Percentiles rank a stretch among this genome's conserved stretches.
These are phyloP conservation scores for Tenodera sinensis DNA, from an alignment of 2,888 invertebrate genomes.

Conservation along the genomic window DNA sequence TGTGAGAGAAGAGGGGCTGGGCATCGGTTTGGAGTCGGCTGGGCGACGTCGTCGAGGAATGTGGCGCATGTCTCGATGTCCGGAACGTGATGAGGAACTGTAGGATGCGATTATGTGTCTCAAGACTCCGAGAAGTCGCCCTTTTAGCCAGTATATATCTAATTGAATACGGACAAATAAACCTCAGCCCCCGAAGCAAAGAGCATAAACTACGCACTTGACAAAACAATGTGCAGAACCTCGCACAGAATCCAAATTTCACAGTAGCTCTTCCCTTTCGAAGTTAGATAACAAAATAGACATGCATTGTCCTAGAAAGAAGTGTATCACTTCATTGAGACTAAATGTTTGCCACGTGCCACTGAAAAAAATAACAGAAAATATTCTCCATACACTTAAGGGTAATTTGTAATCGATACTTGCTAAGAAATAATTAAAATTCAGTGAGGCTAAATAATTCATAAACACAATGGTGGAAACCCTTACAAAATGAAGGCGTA, in stretches of 20 bases:
- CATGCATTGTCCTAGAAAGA: background rate
- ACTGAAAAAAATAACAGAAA: no score
- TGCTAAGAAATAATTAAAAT: no score
- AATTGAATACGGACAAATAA: background rate
- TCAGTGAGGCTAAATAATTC: no score
- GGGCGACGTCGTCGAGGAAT: background rate
- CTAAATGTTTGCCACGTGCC: no score
- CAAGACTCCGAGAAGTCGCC: background rate
- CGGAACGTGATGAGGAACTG: constrained; percentile 11
- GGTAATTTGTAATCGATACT: no score
- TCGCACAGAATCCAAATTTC: background rate
- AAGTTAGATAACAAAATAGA: background rate
- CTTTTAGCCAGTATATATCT: background rate
- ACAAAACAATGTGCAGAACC: background rate
- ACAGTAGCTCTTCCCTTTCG: background rate
- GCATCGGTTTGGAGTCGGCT: background rate
- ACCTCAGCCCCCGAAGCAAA: background rate
- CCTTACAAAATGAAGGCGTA: no score
- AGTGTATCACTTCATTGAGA: no score
- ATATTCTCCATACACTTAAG: no score
- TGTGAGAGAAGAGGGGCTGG: background rate
- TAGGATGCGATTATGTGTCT: background rate
- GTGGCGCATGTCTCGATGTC: background rate
- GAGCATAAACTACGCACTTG: background rate
- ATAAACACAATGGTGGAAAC: no score